Evolutionary conservation across 1,140 invertebrate genomes (phyloP), one percentile per base, ranked within the genome.

Genomic region (Pachyrhynchus sulphureomaculatus): DNA sequence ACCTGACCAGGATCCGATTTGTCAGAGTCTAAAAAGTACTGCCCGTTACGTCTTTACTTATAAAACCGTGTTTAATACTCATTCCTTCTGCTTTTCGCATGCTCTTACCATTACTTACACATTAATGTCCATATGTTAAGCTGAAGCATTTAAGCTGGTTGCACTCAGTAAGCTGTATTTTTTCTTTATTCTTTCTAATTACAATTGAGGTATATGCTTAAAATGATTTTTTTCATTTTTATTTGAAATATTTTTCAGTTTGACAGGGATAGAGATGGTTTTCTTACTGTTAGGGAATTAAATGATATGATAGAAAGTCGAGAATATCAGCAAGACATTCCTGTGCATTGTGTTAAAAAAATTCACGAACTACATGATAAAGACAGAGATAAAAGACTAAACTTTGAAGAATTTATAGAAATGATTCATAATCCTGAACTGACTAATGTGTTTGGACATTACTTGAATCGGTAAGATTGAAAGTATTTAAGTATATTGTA

Each of bases 391-490:
- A 88, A 88, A 2, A 83, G 84, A 47, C 74, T 93, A 44, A 85
- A 88, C 67, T 91, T 88, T 72, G 79, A 84, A 20, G 91, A 94
- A 79, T 94, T 93, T 72, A 83, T 91, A 34, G 77, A 81, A 9
- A 88, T 94, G 87, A 88, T 91, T 68, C 78, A 83, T 72, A 77
- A 80, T 59, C 80, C 87, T 51, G 83, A 85, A 64, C 80, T 84
- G 68, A 79, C 83, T 71, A 76, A 82, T 58, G 73, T 83, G 47
- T 84, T 85, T 73, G 81, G 83, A 44, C 77, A 83, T 63, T 77
- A 70, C 33, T 37, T 69, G 9, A 63, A 47, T 3, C 47, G 67
- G 59, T 71, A 63, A 41, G 48, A 53, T 26, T 8, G 21, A 1
- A 15, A 41, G 12, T 41, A 24, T n/a, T n/a, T n/a, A n/a, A n/a